phyloP scores from a whole-genome alignment of 2,888 invertebrate genomes.

The Amphipyra tragopoginis region DNA sequence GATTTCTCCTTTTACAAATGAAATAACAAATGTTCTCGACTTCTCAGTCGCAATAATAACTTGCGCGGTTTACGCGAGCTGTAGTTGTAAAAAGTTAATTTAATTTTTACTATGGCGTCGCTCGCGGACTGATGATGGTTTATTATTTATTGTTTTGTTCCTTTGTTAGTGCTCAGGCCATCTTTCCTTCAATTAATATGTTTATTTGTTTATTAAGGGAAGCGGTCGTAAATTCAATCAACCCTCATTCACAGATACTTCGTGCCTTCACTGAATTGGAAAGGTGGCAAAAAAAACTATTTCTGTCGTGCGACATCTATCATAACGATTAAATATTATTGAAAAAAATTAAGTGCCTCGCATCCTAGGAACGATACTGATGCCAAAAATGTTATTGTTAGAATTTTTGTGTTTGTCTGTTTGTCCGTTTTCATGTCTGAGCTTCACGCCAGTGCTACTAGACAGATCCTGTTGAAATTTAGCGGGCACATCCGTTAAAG shows the following conservation, averaged over 20 bases:
- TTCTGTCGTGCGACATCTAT: not conserved
- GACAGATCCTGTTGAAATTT: too few relatives aligned
- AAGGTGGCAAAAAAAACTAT: not conserved
- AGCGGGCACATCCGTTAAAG: too few relatives aligned
- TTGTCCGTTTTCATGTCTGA: too few relatives aligned
- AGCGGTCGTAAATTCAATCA: conserved; percentile 11
- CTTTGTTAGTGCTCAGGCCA: conserved; percentile 34
- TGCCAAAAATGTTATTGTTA: too few relatives aligned
- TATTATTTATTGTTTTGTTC: conserved; percentile 48
- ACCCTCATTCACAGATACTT: not conserved
- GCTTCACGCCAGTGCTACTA: too few relatives aligned
- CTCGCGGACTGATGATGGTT: conserved; percentile 37
- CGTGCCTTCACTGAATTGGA: not conserved
- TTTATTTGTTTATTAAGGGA: conserved; percentile 36
- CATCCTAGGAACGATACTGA: too few relatives aligned
- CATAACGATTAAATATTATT: too few relatives aligned
- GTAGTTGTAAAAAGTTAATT: conserved; percentile 63
- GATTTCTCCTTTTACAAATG: conserved; percentile 69
- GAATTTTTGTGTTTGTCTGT: too few relatives aligned
- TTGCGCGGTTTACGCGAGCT: conserved; percentile 57
- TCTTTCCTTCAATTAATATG: conserved; percentile 26
- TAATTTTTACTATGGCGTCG: conserved; percentile 57
- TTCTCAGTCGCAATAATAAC: conserved; percentile 63
- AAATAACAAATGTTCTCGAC: conserved; percentile 66
- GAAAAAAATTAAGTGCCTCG: too few relatives aligned